Percentiles rank a stretch among this genome's conserved stretches.
phyloP scores from a whole-genome alignment of 2,797 vertebrate genomes.

The Harpagifer antarcticus region DNA sequence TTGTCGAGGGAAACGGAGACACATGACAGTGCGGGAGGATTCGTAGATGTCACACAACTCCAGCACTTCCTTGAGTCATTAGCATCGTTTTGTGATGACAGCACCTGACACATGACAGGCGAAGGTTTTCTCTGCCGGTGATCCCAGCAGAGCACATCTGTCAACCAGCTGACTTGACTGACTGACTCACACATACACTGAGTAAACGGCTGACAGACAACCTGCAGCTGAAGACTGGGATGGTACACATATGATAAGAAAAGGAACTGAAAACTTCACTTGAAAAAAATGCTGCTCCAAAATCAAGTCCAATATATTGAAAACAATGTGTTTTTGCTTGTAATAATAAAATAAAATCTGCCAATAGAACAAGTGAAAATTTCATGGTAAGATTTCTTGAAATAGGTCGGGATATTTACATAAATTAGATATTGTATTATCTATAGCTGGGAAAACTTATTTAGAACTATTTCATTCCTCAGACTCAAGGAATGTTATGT shows the following conservation, averaged over 20 bases:
- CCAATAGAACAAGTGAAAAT: no score
- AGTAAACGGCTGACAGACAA: conserved; percentile 54
- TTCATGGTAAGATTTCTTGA: no score
- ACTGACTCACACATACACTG: conserved; percentile 51
- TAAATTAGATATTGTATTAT: no score
- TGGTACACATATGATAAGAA: conserved; percentile 35
- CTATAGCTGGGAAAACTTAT: no score
- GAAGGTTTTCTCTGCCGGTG: conserved; percentile 50
- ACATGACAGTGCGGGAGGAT: conserved; percentile 50
- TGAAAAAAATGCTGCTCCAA: no score
- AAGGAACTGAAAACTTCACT: neutral
- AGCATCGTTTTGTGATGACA: conserved; percentile 67
- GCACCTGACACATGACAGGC: conserved; percentile 69
- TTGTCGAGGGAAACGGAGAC: conserved; percentile 43
- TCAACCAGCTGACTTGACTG: conserved; percentile 62
- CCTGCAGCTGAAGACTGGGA: conserved; percentile 21
- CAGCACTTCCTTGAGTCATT: conserved; percentile 58
- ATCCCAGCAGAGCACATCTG: conserved; percentile 61
- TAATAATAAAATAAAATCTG: no score
- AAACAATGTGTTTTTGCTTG: no score
- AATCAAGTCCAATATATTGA: no score
- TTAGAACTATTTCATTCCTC: no score
- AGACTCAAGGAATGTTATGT: no score
- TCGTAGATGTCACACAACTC: conserved; percentile 57
- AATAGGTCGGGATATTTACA: no score